These are phyloP conservation scores for Morinoia aosen DNA, from an alignment of 2,888 invertebrate species.

Conservation along the genomic window DNA sequence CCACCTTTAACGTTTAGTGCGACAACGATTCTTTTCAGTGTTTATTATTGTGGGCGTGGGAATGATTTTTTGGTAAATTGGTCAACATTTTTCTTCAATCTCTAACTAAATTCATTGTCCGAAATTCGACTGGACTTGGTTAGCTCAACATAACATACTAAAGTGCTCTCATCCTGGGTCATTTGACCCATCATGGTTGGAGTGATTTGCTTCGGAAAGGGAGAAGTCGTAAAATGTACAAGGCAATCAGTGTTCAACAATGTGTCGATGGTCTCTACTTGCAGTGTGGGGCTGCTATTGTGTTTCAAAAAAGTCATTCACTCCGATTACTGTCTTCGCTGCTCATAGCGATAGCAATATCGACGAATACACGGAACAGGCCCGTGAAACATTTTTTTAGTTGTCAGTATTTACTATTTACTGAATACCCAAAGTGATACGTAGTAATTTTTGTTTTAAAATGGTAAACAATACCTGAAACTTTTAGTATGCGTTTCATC, in stretches of 20 bases:
- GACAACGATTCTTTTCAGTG: background rate
- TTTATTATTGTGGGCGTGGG: background rate
- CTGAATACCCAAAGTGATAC: background rate
- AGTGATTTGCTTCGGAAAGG: background rate
- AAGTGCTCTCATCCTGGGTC: background rate
- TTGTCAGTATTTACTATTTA: background rate
- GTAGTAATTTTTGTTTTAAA: background rate
- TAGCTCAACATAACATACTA: background rate
- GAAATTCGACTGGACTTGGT: background rate
- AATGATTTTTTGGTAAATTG: background rate
- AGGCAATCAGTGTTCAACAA: background rate
- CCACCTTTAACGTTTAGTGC: slow-evolving; percentile 63
- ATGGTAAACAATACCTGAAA: background rate
- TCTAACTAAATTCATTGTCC: background rate
- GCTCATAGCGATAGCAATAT: background rate
- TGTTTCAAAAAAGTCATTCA: background rate
- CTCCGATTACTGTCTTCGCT: background rate
- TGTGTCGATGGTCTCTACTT: background rate
- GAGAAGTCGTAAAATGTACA: background rate
- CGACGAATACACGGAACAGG: background rate
- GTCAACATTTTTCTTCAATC: background rate
- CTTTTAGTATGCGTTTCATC: background rate
- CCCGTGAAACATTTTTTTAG: background rate
- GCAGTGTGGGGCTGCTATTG: background rate
- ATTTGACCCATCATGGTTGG: background rate